Evolutionary conservation across 2,797 vertebrate genomes (phyloP).

Genomic region (Pangasius macronema): DNA sequence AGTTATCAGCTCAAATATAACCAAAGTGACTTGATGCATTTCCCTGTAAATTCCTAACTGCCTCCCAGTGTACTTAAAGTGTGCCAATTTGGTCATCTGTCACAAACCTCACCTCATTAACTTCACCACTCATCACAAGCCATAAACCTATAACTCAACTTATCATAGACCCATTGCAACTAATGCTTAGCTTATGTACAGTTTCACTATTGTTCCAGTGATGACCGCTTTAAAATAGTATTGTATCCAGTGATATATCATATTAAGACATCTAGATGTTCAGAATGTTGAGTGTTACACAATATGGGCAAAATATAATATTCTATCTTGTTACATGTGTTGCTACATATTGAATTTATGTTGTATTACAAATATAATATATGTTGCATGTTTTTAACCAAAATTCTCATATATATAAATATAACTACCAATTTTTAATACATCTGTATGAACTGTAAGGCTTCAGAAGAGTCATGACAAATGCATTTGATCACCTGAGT

Average conservation of each 20-base stretch:
- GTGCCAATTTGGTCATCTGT: slow-evolving; percentile 39
- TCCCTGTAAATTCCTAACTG: slow-evolving; percentile 37
- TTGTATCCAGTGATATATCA: background rate
- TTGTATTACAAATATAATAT: background rate
- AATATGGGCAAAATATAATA: background rate
- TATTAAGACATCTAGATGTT: background rate
- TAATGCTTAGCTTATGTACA: slow-evolving; percentile 15
- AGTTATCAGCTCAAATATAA: slow-evolving; percentile 29
- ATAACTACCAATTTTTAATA: background rate
- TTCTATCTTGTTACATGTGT: background rate
- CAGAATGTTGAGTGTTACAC: background rate
- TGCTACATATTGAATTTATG: background rate
- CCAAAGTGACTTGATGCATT: slow-evolving; percentile 30
- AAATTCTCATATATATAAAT: background rate
- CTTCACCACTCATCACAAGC: slow-evolving; percentile 32
- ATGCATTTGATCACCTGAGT: background rate
- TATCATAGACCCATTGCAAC: slow-evolving; percentile 4
- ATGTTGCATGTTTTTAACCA: background rate
- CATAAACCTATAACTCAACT: slow-evolving; percentile 24
- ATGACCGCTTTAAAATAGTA: background rate
- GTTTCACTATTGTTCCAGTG: background rate
- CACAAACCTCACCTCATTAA: slow-evolving; percentile 49
- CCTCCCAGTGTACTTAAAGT: slow-evolving; percentile 31
- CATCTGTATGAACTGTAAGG: background rate
- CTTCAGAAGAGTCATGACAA: background rate